These are phyloP conservation scores for Macrotis lagotis DNA, from an alignment of 2,113 vertebrate species.

Conservation along the genomic window DNA sequence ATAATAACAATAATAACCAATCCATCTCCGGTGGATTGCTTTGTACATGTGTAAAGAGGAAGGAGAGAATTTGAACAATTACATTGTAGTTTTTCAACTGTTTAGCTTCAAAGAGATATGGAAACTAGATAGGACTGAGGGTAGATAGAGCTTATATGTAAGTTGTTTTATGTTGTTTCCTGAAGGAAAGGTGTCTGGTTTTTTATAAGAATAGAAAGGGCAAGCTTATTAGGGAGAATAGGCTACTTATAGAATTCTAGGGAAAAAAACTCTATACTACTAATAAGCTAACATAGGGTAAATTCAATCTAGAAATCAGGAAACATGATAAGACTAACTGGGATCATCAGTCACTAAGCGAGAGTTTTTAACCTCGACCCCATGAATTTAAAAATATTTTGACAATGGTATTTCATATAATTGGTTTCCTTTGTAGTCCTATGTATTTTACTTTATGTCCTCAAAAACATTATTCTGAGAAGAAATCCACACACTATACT, in stretches of 20 bases:
- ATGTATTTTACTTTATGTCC: background rate
- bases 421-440: background rate
- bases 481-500: background rate
- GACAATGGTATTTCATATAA: background rate
- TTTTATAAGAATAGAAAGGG: background rate
- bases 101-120: background rate
- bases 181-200: background rate
- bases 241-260: background rate
- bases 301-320: background rate
- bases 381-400: background rate
- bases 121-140: background rate
- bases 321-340: background rate
- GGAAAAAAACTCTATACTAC: background rate
- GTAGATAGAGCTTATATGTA: background rate
- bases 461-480: background rate
- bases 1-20: background rate
- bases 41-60: background rate
- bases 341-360: background rate
- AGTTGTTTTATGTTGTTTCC: background rate
- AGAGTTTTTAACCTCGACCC: background rate
- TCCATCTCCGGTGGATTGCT: background rate
- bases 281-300: background rate
- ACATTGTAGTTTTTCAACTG: background rate
- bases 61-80: background rate
- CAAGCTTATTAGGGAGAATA: background rate